These are phyloP conservation scores for Salticus scenicus DNA, from an alignment of 2,888 invertebrate genomes.

Conservation along the genomic window DNA sequence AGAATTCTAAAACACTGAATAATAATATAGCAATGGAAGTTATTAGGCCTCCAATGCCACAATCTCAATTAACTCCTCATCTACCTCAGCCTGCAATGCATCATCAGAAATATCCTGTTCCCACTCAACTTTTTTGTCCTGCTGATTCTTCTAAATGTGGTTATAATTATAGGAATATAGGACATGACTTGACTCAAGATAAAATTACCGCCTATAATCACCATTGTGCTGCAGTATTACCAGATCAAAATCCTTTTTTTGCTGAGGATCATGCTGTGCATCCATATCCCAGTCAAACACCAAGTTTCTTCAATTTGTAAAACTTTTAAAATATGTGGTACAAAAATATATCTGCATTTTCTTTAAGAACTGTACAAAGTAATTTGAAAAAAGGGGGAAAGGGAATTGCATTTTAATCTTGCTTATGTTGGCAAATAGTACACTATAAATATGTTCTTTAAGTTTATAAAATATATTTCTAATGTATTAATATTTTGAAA, in stretches of 20 bases:
- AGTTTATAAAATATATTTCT: too few relatives aligned
- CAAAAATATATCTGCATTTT: too few relatives aligned
- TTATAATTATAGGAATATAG: slow-evolving; percentile 46
- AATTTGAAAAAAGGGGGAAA: too few relatives aligned
- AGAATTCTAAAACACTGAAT: slow-evolving; percentile 17
- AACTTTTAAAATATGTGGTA: too few relatives aligned
- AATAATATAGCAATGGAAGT: slow-evolving; percentile 28
- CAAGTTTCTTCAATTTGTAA: slow-evolving; percentile 57
- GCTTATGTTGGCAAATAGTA: too few relatives aligned
- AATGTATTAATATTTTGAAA: too few relatives aligned
- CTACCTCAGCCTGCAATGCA: slow-evolving; percentile 26
- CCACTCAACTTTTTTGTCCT: slow-evolving; percentile 47
- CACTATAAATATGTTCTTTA: too few relatives aligned
- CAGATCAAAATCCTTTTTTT: slow-evolving; percentile 22
- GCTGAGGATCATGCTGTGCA: slow-evolving; percentile 44
- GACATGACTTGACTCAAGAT: slow-evolving; percentile 37
- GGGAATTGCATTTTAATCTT: too few relatives aligned
- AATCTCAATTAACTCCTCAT: not conserved
- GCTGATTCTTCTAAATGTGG: slow-evolving; percentile 47
- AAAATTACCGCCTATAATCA: slow-evolving; percentile 11
- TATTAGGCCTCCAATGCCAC: slow-evolving; percentile 18
- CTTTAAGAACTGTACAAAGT: too few relatives aligned
- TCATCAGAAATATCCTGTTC: slow-evolving; percentile 42
- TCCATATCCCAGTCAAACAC: slow-evolving; percentile 44
- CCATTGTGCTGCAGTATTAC: slow-evolving; percentile 1